Conservation (phyloP, 2,797 vertebrate genomes). For the Varecia variegata region DNA sequence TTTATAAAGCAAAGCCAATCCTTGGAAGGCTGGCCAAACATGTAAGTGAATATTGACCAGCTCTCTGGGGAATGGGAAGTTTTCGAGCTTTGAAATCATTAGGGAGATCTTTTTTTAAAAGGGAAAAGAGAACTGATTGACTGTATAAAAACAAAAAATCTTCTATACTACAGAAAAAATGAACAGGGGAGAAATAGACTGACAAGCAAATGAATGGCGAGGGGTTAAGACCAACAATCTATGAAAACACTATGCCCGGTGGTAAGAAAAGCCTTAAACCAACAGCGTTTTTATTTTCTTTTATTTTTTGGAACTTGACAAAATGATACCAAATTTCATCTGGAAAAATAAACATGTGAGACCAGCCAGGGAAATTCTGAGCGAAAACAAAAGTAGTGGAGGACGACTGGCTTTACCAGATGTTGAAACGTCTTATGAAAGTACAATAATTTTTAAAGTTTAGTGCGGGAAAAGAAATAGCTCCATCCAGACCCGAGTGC, state of each 20-base stretch:
- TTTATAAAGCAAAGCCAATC: not conserved
- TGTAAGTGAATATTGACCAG: not conserved
- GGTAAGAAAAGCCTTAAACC: constrained; percentile 36
- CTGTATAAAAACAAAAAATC: not conserved
- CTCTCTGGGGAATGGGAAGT: not conserved
- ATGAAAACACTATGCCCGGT: not conserved
- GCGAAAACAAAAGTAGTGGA: constrained; percentile 18
- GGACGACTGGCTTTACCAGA: constrained; percentile 32
- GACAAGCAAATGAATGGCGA: not conserved
- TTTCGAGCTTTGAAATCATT: not conserved
- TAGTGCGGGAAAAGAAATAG: not conserved
- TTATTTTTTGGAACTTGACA: constrained; percentile 54
- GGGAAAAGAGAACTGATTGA: not conserved
- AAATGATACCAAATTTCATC: constrained; percentile 71
- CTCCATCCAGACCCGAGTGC: not conserved
- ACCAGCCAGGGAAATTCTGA: constrained; percentile 48
- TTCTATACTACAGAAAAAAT: not conserved
- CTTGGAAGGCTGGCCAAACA: not conserved
- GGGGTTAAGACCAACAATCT: not conserved
- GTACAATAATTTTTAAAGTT: not conserved
- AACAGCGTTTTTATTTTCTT: constrained; percentile 47
- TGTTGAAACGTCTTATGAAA: not conserved
- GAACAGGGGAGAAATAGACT: not conserved
- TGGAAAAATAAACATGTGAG: constrained; percentile 68
- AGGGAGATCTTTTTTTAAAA: not conserved